Evolutionary conservation across 2,113 vertebrate species (phyloP), one percentile per base, ranked within the genome.

Genomic region (Oostethus manadensis): DNA sequence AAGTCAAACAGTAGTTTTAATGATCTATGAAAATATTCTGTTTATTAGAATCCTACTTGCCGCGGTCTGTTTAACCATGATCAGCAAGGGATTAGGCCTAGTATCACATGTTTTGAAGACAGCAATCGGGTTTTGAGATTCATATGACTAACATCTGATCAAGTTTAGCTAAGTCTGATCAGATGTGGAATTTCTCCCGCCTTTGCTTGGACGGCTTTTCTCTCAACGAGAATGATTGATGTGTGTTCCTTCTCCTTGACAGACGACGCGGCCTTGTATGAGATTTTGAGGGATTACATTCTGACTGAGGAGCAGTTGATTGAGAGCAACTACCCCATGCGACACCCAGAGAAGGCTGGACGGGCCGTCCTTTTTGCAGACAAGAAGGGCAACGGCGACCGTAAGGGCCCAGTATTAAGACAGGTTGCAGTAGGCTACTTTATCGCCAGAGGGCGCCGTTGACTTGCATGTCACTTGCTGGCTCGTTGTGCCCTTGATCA

Each of bases 321-420:
- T 10, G 89, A 91, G 78, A 89, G 84, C 71, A 90, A 90, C 62
- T 93, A 85, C 65, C 91, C 91, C 0, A 55, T 76, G 18, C 70
- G 78, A 66, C 77, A 90, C 62, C 89, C 89, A 35, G 81, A 88
- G 43, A 91, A 87, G 67, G 56, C 73, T 47, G 87, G 87, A 17
- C 66, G 56, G 64, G 89, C 89, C 56, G 8, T 89, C 44, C 73
- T 92, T 45, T 89, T 84, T 51, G 45, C 58, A 4, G 70, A 87
- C 45, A 89, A 89, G 67, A 92, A 87, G 71, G 42, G 56, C 55
- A 82, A 2, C n/a, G n/a, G 65, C 15, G 86, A 89, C 47, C 17
- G 89, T 90, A 62, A 79, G 87, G 58, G 21, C 3, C 10, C 42
- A 17, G 16, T 45, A 6, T 46, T 6, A 5, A 20, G 33, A 33